Evolutionary conservation across 2,888 invertebrate genomes (phyloP).

Genomic region (Cloeon dipterum): DNA sequence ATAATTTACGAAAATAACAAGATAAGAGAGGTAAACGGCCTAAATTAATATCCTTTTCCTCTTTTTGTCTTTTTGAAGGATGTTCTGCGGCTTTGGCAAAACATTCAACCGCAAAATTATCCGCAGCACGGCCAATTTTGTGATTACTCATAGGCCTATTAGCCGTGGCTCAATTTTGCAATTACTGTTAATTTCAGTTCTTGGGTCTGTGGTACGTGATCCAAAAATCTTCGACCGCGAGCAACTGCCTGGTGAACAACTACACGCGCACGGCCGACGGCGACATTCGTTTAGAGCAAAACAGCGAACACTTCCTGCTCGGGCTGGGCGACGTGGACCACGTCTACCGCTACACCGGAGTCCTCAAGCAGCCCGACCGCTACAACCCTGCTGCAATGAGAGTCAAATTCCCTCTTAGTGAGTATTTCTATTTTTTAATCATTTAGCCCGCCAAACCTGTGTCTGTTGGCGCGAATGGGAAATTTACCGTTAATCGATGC

Average conservation of each 20-base stretch:
- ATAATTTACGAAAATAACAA: too few species aligned
- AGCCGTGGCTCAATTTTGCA: too few species aligned
- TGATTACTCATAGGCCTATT: too few species aligned
- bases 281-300: constrained; percentile 42
- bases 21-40: too few species aligned
- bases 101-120: too few species aligned
- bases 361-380: constrained; percentile 29
- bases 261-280: constrained; percentile 40
- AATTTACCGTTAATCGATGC: too few species aligned
- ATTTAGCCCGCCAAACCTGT: too few species aligned
- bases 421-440: too few species aligned
- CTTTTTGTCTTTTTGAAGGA: constrained; percentile 3
- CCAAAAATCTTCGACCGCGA: constrained; percentile 61
- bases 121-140: too few species aligned
- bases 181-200: constrained; percentile 36
- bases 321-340: constrained; percentile 53
- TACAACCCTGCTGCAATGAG: constrained; percentile 39
- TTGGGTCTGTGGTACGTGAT: constrained; percentile 61
- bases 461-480: too few species aligned
- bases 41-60: too few species aligned
- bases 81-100: too few species aligned
- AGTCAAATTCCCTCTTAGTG: constrained; percentile 57
- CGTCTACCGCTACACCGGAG: constrained; percentile 55
- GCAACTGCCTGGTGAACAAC: constrained; percentile 56
- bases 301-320: constrained; percentile 34